Conservation (phyloP, 1,140 invertebrate species). For the Euglossa dilemma region DNA sequence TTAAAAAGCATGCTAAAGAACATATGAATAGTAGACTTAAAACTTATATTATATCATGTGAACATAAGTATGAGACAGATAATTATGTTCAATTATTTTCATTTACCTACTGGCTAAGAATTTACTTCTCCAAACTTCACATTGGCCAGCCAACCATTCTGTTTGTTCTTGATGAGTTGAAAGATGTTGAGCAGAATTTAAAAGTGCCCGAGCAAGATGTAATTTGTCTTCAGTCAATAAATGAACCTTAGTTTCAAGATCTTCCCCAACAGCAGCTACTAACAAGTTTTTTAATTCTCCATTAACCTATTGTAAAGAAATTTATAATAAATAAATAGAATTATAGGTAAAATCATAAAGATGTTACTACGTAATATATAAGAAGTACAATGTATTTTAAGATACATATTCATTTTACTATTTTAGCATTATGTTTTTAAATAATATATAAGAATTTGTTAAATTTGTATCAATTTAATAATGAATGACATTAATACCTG, state of each 20-base stretch:
- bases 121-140: slow-evolving; percentile 98
- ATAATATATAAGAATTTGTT: neutral
- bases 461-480: neutral
- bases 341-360: neutral
- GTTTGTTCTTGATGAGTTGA: slow-evolving; percentile 95
- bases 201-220: slow-evolving; percentile 91
- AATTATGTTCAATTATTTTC: slow-evolving; percentile 28
- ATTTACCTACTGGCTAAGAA: slow-evolving; percentile 94
- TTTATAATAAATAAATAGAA: slow-evolving; percentile 7
- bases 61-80: too few relatives aligned
- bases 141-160: slow-evolving; percentile 95
- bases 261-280: slow-evolving; percentile 96
- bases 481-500: slow-evolving; percentile 79
- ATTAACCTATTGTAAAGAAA: slow-evolving; percentile 87
- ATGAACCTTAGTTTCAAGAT: slow-evolving; percentile 94
- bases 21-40: too few relatives aligned
- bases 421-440: too few relatives aligned
- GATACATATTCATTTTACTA: neutral
- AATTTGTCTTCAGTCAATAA: slow-evolving; percentile 95
- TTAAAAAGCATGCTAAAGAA: too few relatives aligned
- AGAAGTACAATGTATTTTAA: too few relatives aligned
- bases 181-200: slow-evolving; percentile 92
- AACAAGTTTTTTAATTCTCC: slow-evolving; percentile 95
- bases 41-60: too few relatives aligned
- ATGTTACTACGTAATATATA: neutral